phyloP scores from a whole-genome alignment of 2,888 invertebrate species.

The Plutella xylostella region DNA sequence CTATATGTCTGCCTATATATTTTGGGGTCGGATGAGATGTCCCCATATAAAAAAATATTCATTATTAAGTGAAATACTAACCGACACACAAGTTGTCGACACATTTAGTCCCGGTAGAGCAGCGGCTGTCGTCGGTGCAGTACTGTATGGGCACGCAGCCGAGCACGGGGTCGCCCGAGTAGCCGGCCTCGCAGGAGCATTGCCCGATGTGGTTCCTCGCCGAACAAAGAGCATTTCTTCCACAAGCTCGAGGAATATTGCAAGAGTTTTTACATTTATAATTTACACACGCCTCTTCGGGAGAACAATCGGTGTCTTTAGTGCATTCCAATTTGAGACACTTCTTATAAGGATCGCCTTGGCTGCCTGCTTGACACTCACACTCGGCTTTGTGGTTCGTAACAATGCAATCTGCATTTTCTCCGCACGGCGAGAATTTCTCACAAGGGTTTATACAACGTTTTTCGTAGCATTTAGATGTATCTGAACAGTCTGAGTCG shows the following conservation, averaged over 20 bases:
- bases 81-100: conserved; percentile 83
- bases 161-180: conserved; percentile 86
- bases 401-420: conserved; percentile 80
- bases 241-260: conserved; percentile 83
- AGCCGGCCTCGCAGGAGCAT: conserved; percentile 87
- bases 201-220: conserved; percentile 83
- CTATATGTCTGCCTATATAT: too few species aligned
- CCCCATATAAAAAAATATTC: too few species aligned
- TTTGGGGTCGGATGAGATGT: too few species aligned
- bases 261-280: conserved; percentile 87
- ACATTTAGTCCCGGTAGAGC: conserved; percentile 87
- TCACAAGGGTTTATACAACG: conserved; percentile 85
- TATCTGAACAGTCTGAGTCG: conserved; percentile 82
- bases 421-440: conserved; percentile 74
- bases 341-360: conserved; percentile 79
- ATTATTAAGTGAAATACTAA: conserved; percentile 42
- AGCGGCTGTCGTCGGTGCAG: conserved; percentile 83
- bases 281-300: conserved; percentile 80
- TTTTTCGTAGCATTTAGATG: conserved; percentile 80
- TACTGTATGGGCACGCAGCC: conserved; percentile 88
- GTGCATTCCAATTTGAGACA: conserved; percentile 82
- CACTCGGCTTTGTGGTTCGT: conserved; percentile 78
- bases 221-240: conserved; percentile 81
- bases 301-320: conserved; percentile 80
- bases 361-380: conserved; percentile 79